phyloP scores from a whole-genome alignment of 2,113 vertebrate genomes.

The Camelus bactrianus region DNA sequence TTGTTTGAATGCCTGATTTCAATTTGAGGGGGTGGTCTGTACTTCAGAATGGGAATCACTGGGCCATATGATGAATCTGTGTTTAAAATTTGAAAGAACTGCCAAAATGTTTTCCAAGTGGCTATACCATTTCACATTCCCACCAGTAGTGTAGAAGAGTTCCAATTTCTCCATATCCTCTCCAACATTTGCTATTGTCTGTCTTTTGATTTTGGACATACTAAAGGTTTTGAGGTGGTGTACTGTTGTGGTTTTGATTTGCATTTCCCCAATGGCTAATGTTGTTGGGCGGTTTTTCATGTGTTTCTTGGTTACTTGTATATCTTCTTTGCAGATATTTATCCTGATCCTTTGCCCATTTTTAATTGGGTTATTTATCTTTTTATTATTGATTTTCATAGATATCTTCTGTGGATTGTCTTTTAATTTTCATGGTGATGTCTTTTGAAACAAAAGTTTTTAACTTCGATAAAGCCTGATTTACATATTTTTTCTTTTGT shows the following conservation, averaged over 20 bases:
- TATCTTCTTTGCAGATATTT: background rate
- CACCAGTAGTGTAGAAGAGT: background rate
- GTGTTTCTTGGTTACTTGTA: background rate
- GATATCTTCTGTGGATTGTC: background rate
- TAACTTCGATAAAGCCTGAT: background rate
- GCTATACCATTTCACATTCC: background rate
- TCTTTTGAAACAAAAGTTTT: background rate
- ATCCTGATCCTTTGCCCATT: background rate
- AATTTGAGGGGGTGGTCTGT: background rate
- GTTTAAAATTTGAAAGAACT: background rate
- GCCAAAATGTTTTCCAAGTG: background rate
- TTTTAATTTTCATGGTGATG: background rate
- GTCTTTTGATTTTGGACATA: background rate
- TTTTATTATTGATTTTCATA: background rate
- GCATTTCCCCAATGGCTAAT: background rate
- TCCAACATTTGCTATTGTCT: background rate
- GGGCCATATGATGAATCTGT: background rate
- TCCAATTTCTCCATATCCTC: background rate
- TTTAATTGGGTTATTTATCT: background rate
- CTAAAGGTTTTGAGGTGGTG: background rate
- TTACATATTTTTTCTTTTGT: background rate
- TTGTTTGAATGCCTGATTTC: background rate
- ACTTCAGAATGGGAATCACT: background rate
- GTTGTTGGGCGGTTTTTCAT: background rate
- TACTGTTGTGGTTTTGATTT: background rate